These are phyloP conservation scores for Hypercompe scribonia DNA, from an alignment of 2,888 invertebrate genomes.

Conservation along the genomic window DNA sequence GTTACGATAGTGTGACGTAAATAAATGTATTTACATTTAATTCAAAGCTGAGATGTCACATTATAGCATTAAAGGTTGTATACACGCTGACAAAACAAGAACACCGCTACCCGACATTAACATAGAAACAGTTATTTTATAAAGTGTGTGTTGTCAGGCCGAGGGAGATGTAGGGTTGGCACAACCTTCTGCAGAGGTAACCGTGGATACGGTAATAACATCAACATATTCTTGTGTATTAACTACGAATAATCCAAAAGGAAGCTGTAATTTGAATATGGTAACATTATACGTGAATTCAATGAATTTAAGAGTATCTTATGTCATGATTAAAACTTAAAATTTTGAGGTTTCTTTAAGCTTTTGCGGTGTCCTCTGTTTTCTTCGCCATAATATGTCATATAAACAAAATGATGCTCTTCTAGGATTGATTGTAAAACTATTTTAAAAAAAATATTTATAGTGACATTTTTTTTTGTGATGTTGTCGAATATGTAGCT, in stretches of 20 bases:
- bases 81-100: slow-evolving; percentile 43
- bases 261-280: not conserved
- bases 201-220: not conserved
- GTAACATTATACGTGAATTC: not conserved
- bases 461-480: no score
- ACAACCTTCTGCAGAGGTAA: not conserved
- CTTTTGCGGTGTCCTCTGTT: no score
- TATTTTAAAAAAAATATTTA: no score
- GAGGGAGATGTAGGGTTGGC: slow-evolving; percentile 45
- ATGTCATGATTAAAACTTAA: not conserved
- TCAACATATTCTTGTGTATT: not conserved
- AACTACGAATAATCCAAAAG: not conserved
- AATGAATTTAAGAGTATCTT: not conserved
- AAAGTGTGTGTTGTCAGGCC: slow-evolving; percentile 61
- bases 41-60: slow-evolving; percentile 17
- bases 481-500: no score
- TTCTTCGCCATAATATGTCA: no score
- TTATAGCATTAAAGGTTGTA: slow-evolving; percentile 31
- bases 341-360: not conserved
- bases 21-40: slow-evolving; percentile 27
- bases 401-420: no score
- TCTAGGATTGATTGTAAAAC: no score
- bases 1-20: slow-evolving; percentile 10
- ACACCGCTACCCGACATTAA: slow-evolving; percentile 58
- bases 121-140: slow-evolving; percentile 71